Conservation (phyloP, 2,888 invertebrate genomes). For the Ichneumoninae sp. region DNA sequence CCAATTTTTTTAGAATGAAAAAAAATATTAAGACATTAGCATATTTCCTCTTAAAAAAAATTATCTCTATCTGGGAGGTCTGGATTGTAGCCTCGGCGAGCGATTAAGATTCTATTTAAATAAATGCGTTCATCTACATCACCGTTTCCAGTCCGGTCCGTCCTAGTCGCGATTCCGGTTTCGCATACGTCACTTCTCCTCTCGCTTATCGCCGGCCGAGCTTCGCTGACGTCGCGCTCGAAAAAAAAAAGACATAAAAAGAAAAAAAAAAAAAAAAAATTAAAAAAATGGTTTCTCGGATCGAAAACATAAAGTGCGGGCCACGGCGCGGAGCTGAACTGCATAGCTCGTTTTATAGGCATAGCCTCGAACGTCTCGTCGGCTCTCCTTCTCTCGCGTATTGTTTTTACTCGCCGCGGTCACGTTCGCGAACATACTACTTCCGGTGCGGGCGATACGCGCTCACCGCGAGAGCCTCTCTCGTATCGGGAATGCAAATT, state of each 20-base stretch:
- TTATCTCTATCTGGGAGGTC: neutral
- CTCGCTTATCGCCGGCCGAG: neutral
- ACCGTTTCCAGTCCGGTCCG: neutral
- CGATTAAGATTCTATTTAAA: neutral
- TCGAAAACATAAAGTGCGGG: conserved; percentile 3
- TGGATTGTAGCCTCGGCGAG: no score
- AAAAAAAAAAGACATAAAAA: neutral
- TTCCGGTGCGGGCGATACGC: conserved; percentile 77
- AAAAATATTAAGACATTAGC: neutral
- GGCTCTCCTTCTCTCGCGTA: conserved; percentile 68
- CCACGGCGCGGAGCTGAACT: neutral
- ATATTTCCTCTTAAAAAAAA: neutral
- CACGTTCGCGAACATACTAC: conserved; percentile 80
- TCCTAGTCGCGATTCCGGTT: conserved; percentile 31
- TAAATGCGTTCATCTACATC: neutral
- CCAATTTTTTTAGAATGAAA: no score
- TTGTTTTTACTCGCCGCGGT: conserved; percentile 78
- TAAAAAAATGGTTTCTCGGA: conserved; percentile 23
- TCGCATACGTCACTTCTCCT: conserved; percentile 35
- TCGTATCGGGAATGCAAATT: conserved; percentile 79
- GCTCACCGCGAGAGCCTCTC: conserved; percentile 59
- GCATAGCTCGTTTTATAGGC: neutral
- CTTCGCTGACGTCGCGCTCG: neutral
- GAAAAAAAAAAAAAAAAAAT: conserved; percentile 34
- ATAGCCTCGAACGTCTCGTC: conserved; percentile 12